Evolutionary conservation across 2,888 invertebrate species (phyloP).

Genomic region (Zygothrica quintamaculata): DNA sequence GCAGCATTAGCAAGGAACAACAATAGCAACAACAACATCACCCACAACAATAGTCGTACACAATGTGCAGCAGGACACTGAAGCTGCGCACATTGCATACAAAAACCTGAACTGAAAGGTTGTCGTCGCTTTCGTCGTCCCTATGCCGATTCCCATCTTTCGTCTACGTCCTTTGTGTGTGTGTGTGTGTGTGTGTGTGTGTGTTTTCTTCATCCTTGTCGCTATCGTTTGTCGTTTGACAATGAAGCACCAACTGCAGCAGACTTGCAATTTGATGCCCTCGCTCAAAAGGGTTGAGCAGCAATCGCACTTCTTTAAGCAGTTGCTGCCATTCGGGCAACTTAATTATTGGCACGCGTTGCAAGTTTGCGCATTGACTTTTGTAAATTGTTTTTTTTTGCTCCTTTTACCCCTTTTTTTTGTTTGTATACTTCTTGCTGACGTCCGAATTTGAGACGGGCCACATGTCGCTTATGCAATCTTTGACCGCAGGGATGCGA

Average conservation of each 20-base stretch:
- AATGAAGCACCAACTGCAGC: slow-evolving; percentile 78
- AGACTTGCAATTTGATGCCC: slow-evolving; percentile 76
- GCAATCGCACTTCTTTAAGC: slow-evolving; percentile 1
- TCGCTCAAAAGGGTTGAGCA: slow-evolving; percentile 55
- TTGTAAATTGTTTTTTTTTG: too few species aligned
- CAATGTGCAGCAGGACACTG: slow-evolving; percentile 72
- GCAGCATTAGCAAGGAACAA: slow-evolving; percentile 34
- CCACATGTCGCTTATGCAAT: slow-evolving; percentile 74
- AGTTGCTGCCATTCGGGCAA: slow-evolving; percentile 49
- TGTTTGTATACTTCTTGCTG: slow-evolving; percentile 1
- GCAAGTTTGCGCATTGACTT: slow-evolving; percentile 76
- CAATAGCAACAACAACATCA: slow-evolving; percentile 51
- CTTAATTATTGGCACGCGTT: slow-evolving; percentile 83
- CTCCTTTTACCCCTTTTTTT: not conserved
- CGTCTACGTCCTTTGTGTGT: slow-evolving; percentile 11
- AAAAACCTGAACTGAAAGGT: slow-evolving; percentile 68
- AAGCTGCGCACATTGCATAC: slow-evolving; percentile 50
- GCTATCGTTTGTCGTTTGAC: slow-evolving; percentile 45
- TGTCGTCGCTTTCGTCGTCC: slow-evolving; percentile 37
- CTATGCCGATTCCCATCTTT: slow-evolving; percentile 13
- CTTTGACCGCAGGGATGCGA: slow-evolving; percentile 62
- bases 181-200: too few species aligned
- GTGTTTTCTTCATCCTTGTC: not conserved
- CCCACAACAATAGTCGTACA: slow-evolving; percentile 71
- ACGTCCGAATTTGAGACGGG: slow-evolving; percentile 54